These are phyloP conservation scores for Papilio polyxenes DNA, from an alignment of 1,140 invertebrate species.

Conservation along the genomic window DNA sequence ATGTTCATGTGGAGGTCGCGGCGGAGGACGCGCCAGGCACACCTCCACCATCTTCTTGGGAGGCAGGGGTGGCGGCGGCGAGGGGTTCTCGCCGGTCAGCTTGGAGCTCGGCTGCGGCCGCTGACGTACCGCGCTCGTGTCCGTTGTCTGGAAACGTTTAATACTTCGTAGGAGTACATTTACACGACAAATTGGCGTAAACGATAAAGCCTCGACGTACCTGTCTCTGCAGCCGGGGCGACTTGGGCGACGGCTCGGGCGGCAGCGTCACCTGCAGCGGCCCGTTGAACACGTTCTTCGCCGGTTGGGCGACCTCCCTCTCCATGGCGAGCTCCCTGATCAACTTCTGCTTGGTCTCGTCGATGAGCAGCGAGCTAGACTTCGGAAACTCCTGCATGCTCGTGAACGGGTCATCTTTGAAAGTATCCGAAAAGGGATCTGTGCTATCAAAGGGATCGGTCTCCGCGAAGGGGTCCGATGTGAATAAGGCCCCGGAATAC, in stretches of 20 bases:
- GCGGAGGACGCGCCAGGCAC: slow-evolving; percentile 81
- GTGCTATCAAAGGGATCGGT: slow-evolving; percentile 86
- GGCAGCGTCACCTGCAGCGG: slow-evolving; percentile 85
- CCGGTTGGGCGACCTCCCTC: slow-evolving; percentile 48
- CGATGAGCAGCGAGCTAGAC: slow-evolving; percentile 53
- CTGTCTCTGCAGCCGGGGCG: slow-evolving; percentile 74
- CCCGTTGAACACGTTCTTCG: slow-evolving; percentile 79
- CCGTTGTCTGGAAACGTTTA: slow-evolving; percentile 54
- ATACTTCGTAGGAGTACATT: background rate
- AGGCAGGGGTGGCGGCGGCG: slow-evolving; percentile 90
- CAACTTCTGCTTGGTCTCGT: slow-evolving; percentile 58
- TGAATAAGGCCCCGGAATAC: slow-evolving; percentile 66
- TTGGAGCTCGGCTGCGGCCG: slow-evolving; percentile 70
- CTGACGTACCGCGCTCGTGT: slow-evolving; percentile 62
- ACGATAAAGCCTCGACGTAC: slow-evolving; percentile 44
- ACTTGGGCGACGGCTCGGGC: slow-evolving; percentile 81
- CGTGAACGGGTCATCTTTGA: slow-evolving; percentile 83
- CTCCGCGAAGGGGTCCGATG: slow-evolving; percentile 86
- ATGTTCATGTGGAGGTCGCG: slow-evolving; percentile 83
- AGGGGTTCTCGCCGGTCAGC: slow-evolving; percentile 83
- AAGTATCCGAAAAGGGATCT: slow-evolving; percentile 83
- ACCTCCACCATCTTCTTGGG: slow-evolving; percentile 86
- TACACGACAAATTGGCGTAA: background rate
- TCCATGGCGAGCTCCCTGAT: slow-evolving; percentile 50
- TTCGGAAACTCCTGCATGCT: slow-evolving; percentile 74